phyloP scores from a whole-genome alignment of 2,113 vertebrate genomes.

The Phocoena sinus region DNA sequence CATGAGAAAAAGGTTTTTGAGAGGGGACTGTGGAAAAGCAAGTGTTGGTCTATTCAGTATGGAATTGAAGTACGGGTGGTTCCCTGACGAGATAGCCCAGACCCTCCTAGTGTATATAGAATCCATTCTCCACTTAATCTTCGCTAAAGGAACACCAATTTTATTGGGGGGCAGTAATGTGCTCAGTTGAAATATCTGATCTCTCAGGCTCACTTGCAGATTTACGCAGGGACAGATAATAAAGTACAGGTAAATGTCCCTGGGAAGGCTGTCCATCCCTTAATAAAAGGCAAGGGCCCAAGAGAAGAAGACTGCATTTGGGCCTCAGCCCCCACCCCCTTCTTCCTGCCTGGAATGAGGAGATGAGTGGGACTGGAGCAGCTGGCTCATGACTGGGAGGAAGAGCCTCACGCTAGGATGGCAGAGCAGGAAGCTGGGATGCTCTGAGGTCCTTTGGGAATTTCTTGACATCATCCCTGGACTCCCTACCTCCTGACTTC shows the following conservation, averaged over 20 bases:
- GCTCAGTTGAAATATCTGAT: not conserved
- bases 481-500: not conserved
- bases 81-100: not conserved
- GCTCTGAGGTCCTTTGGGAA: not conserved
- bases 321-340: not conserved
- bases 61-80: not conserved
- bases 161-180: not conserved
- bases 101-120: not conserved
- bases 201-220: not conserved
- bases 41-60: not conserved
- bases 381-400: accelerated
- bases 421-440: not conserved
- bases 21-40: not conserved
- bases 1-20: not conserved
- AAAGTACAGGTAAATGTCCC: not conserved
- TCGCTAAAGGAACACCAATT: not conserved
- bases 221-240: not conserved
- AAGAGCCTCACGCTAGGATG: not conserved
- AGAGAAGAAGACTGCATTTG: not conserved
- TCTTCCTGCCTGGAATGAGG: not conserved
- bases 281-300: not conserved
- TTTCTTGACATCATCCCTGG: not conserved
- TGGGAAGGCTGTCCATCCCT: not conserved
- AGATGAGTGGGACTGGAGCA: not conserved
- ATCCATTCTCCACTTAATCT: not conserved